These are phyloP conservation scores for Microdon myrmicae DNA, from an alignment of 2,888 invertebrate species.

Conservation along the genomic window DNA sequence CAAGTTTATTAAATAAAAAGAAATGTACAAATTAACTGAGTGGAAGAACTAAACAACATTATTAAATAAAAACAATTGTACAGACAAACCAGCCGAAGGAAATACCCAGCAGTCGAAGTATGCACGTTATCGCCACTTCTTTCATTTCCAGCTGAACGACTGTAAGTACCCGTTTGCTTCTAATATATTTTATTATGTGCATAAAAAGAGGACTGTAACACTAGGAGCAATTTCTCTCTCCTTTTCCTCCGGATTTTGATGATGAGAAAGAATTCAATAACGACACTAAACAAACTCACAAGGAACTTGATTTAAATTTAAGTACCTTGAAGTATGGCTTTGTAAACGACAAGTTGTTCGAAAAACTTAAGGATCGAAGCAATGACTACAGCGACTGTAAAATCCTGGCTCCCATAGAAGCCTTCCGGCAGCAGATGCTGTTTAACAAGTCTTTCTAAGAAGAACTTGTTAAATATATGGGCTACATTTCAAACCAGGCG, in stretches of 20 bases:
- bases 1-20: too few relatives aligned
- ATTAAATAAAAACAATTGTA: too few relatives aligned
- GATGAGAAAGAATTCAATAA: constrained; percentile 68
- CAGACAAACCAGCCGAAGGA: too few relatives aligned
- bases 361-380: constrained; percentile 70
- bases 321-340: constrained; percentile 71
- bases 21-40: too few relatives aligned
- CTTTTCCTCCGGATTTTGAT: constrained; percentile 61
- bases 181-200: too few relatives aligned
- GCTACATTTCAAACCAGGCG: constrained; percentile 61
- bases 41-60: too few relatives aligned
- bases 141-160: too few relatives aligned
- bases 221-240: constrained; percentile 33
- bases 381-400: constrained; percentile 70
- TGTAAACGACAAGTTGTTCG: constrained; percentile 72
- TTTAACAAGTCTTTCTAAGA: constrained; percentile 70
- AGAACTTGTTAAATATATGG: constrained; percentile 70
- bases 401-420: constrained; percentile 70
- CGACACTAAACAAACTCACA: constrained; percentile 67
- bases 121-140: too few relatives aligned
- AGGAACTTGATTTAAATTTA: constrained; percentile 70
- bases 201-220: too few relatives aligned
- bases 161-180: too few relatives aligned
- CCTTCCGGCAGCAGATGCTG: constrained; percentile 70
- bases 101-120: too few relatives aligned